Evolutionary conservation across 2,797 vertebrate species (phyloP).

Genomic region (Tokudaia muenninki): DNA sequence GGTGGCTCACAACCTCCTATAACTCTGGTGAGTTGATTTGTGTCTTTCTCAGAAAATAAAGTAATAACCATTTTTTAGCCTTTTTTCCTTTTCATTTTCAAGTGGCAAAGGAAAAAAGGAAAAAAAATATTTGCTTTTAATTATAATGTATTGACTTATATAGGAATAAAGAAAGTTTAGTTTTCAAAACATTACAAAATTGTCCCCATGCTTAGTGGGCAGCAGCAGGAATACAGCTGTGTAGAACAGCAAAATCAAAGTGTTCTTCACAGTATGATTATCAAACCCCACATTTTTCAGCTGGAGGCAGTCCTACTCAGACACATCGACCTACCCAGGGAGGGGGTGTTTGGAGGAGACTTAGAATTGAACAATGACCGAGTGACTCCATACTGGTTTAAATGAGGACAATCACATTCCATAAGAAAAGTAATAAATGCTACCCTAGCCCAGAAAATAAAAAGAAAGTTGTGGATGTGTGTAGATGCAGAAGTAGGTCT

Average conservation of each 20-base stretch:
- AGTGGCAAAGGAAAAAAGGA: constrained; percentile 29
- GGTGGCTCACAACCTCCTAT: not conserved
- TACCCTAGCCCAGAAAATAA: not conserved
- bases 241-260: not conserved
- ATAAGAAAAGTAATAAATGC: not conserved
- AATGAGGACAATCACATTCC: not conserved
- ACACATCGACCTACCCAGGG: not conserved
- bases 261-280: constrained; percentile 31
- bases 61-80: constrained; percentile 31
- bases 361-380: not conserved
- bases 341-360: constrained; percentile 18
- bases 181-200: constrained; percentile 61
- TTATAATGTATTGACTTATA: constrained; percentile 22
- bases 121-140: constrained; percentile 16
- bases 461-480: not conserved
- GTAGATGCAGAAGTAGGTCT: not conserved
- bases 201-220: not conserved
- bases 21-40: not conserved
- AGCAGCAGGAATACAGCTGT: not conserved
- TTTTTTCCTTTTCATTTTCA: constrained; percentile 39
- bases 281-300: not conserved
- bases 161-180: not conserved
- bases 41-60: constrained; percentile 54
- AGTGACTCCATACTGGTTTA: constrained; percentile 41
- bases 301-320: not conserved